Percentiles rank a stretch among this genome's conserved stretches.
Evolutionary conservation across 2,113 vertebrate species (phyloP).

Genomic region (Eurystomus gularis): DNA sequence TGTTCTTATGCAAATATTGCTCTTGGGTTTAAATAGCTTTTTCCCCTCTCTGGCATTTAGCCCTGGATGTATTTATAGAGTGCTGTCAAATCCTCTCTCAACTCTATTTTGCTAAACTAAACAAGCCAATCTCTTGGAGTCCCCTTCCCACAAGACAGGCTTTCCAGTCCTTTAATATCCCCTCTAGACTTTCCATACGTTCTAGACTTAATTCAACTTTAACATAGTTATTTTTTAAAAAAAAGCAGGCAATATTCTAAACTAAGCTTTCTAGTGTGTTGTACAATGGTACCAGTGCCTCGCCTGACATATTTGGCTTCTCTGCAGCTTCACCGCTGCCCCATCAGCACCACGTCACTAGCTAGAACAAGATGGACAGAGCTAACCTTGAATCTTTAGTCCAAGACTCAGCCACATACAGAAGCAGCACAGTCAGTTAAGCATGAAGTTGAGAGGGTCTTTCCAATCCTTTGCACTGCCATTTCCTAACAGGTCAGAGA

Average conservation of each 20-base stretch:
- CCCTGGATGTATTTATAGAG: constrained; percentile 55
- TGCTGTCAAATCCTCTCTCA: constrained; percentile 42
- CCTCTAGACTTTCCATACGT: not conserved
- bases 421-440: not conserved
- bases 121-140: constrained; percentile 50
- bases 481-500: not conserved
- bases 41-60: constrained; percentile 42
- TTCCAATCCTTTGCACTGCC: not conserved
- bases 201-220: not conserved
- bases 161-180: constrained; percentile 47
- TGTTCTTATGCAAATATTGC: constrained; percentile 62
- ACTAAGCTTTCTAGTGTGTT: not conserved
- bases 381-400: not conserved
- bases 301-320: not conserved
- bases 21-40: constrained; percentile 59
- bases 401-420: not conserved
- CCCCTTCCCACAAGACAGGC: constrained; percentile 46
- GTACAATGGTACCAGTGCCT: not conserved
- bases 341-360: not conserved
- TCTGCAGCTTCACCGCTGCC: not conserved
- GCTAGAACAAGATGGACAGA: not conserved
- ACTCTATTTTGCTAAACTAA: constrained; percentile 50
- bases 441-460: not conserved
- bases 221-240: not conserved
- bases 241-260: not conserved